These are phyloP conservation scores for Drosophila rubida DNA, from an alignment of 2,888 invertebrate species.

Conservation along the genomic window DNA sequence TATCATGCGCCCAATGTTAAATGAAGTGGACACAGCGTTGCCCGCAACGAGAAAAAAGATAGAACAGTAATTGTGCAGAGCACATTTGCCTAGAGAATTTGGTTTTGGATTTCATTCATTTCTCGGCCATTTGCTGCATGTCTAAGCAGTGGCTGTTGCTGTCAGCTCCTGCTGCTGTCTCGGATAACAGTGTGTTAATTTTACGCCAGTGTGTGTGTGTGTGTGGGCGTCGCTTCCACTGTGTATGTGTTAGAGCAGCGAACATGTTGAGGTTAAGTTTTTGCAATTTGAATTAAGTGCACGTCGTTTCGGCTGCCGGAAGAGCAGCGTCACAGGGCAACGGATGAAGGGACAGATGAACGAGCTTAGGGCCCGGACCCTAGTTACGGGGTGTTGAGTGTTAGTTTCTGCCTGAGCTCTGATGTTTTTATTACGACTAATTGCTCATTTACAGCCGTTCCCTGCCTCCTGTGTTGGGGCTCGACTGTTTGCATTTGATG, in stretches of 20 bases:
- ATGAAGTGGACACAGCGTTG: constrained; percentile 4
- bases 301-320: constrained; percentile 37
- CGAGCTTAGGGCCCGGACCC: constrained; percentile 14
- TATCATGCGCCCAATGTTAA: background rate
- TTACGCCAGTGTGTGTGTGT: constrained; percentile 41
- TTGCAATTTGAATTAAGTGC: constrained; percentile 78
- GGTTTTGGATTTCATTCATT: constrained; percentile 49
- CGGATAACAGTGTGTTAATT: constrained; percentile 71
- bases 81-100: constrained; percentile 15
- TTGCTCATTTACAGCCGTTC: constrained; percentile 72
- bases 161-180: constrained; percentile 32
- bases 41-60: background rate
- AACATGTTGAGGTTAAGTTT: constrained; percentile 72
- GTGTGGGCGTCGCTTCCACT: no score
- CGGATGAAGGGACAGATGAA: background rate
- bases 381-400: constrained; percentile 39
- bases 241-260: constrained; percentile 27
- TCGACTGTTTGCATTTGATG: constrained; percentile 28
- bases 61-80: constrained; percentile 27
- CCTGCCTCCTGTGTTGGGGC: background rate
- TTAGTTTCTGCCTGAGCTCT: constrained; percentile 42
- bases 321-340: background rate
- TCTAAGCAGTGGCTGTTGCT: constrained; percentile 54
- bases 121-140: constrained; percentile 65
- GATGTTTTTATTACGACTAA: constrained; percentile 76